Percentiles rank a stretch among this genome's conserved stretches.
Conservation (phyloP, 2,888 invertebrate species). For the Tricholauxania praeusta region DNA sequence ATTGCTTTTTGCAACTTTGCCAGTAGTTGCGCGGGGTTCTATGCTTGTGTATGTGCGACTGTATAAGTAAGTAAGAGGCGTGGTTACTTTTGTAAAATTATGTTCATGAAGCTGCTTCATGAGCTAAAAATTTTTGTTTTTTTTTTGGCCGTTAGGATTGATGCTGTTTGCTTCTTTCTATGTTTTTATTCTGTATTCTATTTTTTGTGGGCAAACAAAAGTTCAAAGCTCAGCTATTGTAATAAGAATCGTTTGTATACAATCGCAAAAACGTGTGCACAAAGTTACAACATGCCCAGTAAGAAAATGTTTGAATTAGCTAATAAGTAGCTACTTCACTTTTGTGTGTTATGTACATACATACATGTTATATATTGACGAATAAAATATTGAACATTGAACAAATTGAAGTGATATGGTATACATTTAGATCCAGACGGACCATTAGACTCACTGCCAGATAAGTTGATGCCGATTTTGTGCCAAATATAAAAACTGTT, state of each 20-base stretch:
- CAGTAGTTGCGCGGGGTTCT: too few species aligned
- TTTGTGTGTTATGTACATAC: too few species aligned
- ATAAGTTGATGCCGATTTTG: too few species aligned
- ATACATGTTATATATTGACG: too few species aligned
- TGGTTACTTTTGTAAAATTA: slow-evolving; percentile 1
- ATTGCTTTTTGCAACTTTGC: slow-evolving; percentile 4
- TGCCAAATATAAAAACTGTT: too few species aligned
- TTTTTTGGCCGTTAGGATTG: neutral
- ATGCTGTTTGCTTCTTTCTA: slow-evolving; percentile 2
- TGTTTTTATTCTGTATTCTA: neutral
- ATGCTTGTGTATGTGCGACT: neutral
- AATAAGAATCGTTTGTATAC: neutral
- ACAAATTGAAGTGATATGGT: too few species aligned
- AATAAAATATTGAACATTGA: too few species aligned
- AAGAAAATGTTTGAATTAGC: too few species aligned
- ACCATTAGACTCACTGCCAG: too few species aligned
- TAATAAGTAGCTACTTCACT: too few species aligned
- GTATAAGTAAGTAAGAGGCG: neutral
- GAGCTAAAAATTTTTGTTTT: slow-evolving; percentile 16
- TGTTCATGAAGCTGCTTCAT: slow-evolving; percentile 17
- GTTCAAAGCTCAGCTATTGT: slow-evolving; percentile 16
- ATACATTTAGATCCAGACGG: too few species aligned
- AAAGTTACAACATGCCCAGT: neutral
- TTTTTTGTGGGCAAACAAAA: slow-evolving; percentile 2
- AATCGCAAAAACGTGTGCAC: neutral